phyloP scores from a whole-genome alignment of 2,113 vertebrate species.

The Nothocercus julius region DNA sequence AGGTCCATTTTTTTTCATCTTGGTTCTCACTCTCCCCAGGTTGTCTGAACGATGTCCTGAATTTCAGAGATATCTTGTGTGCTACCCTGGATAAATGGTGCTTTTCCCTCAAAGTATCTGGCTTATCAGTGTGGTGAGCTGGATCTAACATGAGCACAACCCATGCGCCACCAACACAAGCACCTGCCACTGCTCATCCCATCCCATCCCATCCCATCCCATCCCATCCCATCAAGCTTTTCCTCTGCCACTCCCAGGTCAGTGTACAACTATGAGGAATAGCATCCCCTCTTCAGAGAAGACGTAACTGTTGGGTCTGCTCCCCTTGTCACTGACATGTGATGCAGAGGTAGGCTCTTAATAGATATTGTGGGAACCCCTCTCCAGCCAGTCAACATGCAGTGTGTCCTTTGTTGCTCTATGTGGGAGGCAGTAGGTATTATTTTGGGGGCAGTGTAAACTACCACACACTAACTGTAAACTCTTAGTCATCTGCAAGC shows the following conservation, averaged over 20 bases:
- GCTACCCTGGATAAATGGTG: background rate
- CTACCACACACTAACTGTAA: background rate
- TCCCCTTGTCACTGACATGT: background rate
- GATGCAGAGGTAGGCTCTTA: background rate
- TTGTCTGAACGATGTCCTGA: background rate
- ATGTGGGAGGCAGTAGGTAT: background rate
- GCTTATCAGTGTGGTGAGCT: background rate
- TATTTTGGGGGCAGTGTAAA: background rate
- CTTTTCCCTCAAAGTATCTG: background rate
- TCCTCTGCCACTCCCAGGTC: background rate
- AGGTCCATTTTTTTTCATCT: background rate
- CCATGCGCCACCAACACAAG: background rate
- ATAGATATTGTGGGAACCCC: background rate
- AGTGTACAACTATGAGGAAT: background rate
- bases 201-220: background rate
- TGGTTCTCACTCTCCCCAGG: background rate
- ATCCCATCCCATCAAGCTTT: too few species aligned
- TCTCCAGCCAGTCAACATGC: background rate
- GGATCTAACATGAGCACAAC: background rate
- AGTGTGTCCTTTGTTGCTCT: background rate
- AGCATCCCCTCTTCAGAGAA: background rate
- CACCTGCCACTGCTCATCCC: background rate
- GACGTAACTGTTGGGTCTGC: background rate
- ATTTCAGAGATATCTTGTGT: background rate
- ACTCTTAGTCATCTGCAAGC: background rate